Evolutionary conservation across 1,140 invertebrate genomes (phyloP).

Genomic region (Alviniconcha marisindica): DNA sequence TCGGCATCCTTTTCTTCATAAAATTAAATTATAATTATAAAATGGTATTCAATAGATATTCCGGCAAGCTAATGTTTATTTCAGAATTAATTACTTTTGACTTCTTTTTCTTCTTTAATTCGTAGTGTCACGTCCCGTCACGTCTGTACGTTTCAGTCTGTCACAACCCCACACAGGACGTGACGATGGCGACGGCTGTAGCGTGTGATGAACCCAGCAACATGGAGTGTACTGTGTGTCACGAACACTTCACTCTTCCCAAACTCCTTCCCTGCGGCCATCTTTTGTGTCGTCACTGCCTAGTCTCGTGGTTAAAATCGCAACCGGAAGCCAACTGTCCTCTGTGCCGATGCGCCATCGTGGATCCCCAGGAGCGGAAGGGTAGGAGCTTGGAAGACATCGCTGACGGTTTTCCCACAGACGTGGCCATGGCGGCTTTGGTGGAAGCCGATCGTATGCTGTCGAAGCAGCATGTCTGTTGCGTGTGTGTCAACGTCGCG

Average conservation of each 20-base stretch:
- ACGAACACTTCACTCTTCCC: background rate
- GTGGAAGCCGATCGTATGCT: background rate
- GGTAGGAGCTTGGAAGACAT: background rate
- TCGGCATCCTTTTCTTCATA: too few relatives aligned
- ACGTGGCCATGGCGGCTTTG: slow-evolving; percentile 2
- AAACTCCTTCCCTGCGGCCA: background rate
- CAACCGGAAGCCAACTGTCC: background rate
- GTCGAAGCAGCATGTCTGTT: background rate
- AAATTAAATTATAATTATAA: too few relatives aligned
- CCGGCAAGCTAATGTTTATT: too few relatives aligned
- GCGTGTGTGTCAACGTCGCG: slow-evolving; percentile 1
- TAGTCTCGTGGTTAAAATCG: background rate
- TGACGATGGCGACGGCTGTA: background rate
- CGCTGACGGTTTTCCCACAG: slow-evolving; percentile 2
- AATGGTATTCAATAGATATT: too few relatives aligned
- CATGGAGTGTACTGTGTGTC: background rate
- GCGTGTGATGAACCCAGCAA: background rate
- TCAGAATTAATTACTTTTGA: too few relatives aligned
- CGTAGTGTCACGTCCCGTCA: too few relatives aligned
- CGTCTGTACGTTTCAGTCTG: too few relatives aligned
- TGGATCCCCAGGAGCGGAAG: background rate
- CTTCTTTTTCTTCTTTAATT: too few relatives aligned
- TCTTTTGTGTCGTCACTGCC: background rate
- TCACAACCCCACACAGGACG: too few relatives aligned
- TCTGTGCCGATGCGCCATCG: background rate